phyloP scores from a whole-genome alignment of 2,888 invertebrate genomes.

The Lottia gigantea region DNA sequence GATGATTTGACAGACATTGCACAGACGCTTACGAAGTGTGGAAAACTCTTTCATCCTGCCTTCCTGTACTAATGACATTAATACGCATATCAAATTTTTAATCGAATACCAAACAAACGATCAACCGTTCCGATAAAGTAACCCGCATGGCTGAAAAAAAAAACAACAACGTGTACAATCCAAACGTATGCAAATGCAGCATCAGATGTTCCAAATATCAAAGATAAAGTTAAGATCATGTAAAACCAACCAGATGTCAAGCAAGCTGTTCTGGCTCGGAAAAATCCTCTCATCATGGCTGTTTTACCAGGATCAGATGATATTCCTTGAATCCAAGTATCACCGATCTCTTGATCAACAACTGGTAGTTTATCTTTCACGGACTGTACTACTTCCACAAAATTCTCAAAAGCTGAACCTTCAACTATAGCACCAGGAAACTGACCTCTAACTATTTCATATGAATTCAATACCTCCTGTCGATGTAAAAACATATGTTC shows the following conservation, averaged over 20 bases:
- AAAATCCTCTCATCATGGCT: constrained; percentile 47
- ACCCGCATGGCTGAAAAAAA: too few relatives aligned
- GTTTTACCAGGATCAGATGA: constrained; percentile 59
- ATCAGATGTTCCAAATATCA: too few relatives aligned
- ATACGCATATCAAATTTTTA: too few relatives aligned
- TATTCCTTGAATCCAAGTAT: constrained; percentile 62
- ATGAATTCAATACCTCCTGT: constrained; percentile 54
- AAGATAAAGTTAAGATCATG: too few relatives aligned
- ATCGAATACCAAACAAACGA: too few relatives aligned
- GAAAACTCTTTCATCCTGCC: too few relatives aligned
- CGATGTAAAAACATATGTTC: constrained; percentile 27
- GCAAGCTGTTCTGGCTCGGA: constrained; percentile 42
- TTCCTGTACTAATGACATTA: too few relatives aligned
- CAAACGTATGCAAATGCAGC: too few relatives aligned
- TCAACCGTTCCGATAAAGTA: too few relatives aligned
- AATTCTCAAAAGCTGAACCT: constrained; percentile 56
- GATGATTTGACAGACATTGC: not conserved
- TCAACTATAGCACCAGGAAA: constrained; percentile 51
- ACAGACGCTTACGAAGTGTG: too few relatives aligned
- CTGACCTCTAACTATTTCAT: constrained; percentile 54
- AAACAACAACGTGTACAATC: too few relatives aligned
- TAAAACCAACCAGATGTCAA: constrained; percentile 13
- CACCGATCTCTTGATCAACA: constrained; percentile 55
- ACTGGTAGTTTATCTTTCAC: constrained; percentile 43
- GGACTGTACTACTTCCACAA: constrained; percentile 35